Evolutionary conservation across 2,888 invertebrate genomes (phyloP), one percentile per base, ranked within the genome.

Genomic region (Tachina grossa): DNA sequence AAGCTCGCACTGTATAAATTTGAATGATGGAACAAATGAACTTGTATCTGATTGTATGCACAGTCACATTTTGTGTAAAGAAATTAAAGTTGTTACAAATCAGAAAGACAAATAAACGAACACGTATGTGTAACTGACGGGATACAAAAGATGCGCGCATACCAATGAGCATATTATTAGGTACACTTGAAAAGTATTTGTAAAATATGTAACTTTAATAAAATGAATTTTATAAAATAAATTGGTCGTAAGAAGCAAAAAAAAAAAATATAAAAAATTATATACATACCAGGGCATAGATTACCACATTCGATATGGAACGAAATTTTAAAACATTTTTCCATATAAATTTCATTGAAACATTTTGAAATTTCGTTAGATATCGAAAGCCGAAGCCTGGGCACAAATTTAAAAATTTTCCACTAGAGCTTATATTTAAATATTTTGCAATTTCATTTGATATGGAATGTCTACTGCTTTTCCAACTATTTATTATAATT

Each of bases 41-140:
- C 85, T 85, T 85, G 83, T 82, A 82, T 63, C 77, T 85, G 85
- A 85, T 85, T 85, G 85, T 85, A 85, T 85, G 85, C 85, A 83
- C 79, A 85, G 85, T 85, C 85, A 85, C 85, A 85, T 83, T 83
- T 79, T 75, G 75, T 80, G 83, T 75, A 79, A 83, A 83, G 83
- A 85, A 83, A 83, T 85, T 85, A 85, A 85, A 85, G 65, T 85
- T 85, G 85, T 79, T 83, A 85, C 85, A 85, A 85, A 80, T 80
- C 83, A 83, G 79, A 77, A 79, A 79, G 65, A 74, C 77, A 83
- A 77, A 77, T 71, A 77, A 81, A 74, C 59, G 39, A 83, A 72
- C 79, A 76, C 69, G 41, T 31, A 31, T 31, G 31, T 31, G 31
- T 76, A 69, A 55, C 75, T 72, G 63, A 41, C 63, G 65, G 65